Evolutionary conservation across 2,797 vertebrate species (phyloP).

Genomic region (Sebastes vulpes): DNA sequence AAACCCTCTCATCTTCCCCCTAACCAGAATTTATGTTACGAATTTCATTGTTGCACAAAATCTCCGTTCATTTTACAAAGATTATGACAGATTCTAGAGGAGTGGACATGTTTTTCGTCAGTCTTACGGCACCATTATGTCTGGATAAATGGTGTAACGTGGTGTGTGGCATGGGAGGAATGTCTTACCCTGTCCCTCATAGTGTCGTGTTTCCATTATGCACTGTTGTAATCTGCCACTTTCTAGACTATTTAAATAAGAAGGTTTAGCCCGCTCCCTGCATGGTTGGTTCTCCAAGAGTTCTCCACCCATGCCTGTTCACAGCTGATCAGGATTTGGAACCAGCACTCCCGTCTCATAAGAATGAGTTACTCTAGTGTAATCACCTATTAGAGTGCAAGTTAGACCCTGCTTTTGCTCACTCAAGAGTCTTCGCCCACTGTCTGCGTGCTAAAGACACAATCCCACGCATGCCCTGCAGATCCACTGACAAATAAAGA

Average conservation of each 20-base stretch:
- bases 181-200: background rate
- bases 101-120: background rate
- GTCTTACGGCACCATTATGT: background rate
- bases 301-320: constrained; percentile 16
- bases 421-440: background rate
- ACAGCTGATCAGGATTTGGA: constrained; percentile 9
- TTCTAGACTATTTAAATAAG: constrained; percentile 7
- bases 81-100: background rate
- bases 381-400: constrained; percentile 5
- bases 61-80: background rate
- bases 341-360: background rate
- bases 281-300: constrained; percentile 39
- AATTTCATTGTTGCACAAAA: constrained; percentile 37
- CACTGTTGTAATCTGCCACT: constrained; percentile 27
- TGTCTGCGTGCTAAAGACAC: constrained; percentile 18
- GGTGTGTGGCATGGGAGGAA: constrained; percentile 14
- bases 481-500: constrained; percentile 44
- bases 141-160: constrained; percentile 1
- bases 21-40: background rate
- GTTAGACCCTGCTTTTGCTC: constrained; percentile 10
- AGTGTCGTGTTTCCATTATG: constrained; percentile 36
- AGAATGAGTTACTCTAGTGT: background rate
- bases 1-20: background rate
- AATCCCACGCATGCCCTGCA: constrained; percentile 56
- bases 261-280: constrained; percentile 25